Evolutionary conservation across 2,113 vertebrate species (phyloP).

Genomic region (Brachyhypopomus gauderio): DNA sequence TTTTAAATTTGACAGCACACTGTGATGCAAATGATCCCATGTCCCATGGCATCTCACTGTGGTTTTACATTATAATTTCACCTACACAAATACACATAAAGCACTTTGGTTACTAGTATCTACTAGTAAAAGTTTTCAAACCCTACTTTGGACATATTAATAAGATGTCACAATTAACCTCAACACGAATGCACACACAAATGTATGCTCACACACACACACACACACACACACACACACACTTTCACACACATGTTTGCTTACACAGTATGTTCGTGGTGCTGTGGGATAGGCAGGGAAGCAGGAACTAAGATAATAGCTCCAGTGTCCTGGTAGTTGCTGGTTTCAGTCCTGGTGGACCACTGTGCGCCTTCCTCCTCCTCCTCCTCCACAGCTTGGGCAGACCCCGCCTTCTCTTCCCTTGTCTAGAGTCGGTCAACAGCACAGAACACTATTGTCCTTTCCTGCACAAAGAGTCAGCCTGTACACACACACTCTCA

Average conservation of each 20-base stretch:
- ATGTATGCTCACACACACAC: too few species aligned
- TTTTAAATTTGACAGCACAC: background rate
- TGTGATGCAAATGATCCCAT: background rate
- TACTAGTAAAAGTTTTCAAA: too few species aligned
- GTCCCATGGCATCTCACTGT: background rate
- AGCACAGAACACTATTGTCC: constrained; percentile 47
- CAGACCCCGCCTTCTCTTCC: constrained; percentile 30
- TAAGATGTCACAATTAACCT: constrained; percentile 3
- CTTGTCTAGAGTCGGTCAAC: constrained; percentile 23
- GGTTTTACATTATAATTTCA: background rate
- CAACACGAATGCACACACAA: background rate
- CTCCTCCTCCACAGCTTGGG: background rate
- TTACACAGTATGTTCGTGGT: constrained; percentile 35
- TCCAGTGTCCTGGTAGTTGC: constrained; percentile 43
- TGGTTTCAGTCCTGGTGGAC: background rate
- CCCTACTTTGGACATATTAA: background rate
- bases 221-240: background rate
- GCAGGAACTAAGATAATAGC: constrained; percentile 41
- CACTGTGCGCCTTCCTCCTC: background rate
- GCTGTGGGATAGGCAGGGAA: constrained; percentile 28
- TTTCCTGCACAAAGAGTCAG: constrained; percentile 48
- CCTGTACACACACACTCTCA: too few species aligned
- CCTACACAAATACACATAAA: background rate
- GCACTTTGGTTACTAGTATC: background rate
- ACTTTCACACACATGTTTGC: background rate